Evolutionary conservation across 2,113 vertebrate species (phyloP).

Genomic region (Stegostoma tigrinum): DNA sequence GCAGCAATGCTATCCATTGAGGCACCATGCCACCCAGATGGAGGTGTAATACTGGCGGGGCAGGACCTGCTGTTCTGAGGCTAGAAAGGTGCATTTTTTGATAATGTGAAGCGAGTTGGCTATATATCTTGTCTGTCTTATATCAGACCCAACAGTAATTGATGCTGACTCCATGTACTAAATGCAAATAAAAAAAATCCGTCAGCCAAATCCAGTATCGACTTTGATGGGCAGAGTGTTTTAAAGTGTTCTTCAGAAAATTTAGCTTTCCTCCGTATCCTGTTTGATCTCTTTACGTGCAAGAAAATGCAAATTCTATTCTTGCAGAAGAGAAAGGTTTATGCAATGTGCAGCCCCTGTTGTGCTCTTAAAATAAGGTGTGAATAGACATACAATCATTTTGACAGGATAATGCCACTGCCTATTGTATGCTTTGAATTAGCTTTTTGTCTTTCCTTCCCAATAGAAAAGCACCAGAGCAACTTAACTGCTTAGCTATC

Average conservation of each 20-base stretch:
- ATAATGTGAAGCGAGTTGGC: not conserved
- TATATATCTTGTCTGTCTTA: not conserved
- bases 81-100: not conserved
- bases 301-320: conserved; percentile 30
- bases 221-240: not conserved
- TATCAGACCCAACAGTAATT: not conserved
- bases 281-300: conserved; percentile 14
- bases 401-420: not conserved
- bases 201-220: not conserved
- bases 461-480: not conserved
- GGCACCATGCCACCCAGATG: no score
- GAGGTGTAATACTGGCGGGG: not conserved
- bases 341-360: not conserved
- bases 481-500: conserved; percentile 6
- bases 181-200: not conserved
- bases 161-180: not conserved
- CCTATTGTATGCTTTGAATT: not conserved
- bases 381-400: conserved; percentile 23
- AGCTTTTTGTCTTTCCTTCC: conserved; percentile 5
- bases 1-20: no score
- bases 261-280: not conserved
- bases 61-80: not conserved
- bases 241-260: conserved; percentile 16
- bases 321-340: conserved; percentile 1
- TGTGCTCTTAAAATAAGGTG: conserved; percentile 24